Evolutionary conservation across 2,888 invertebrate genomes (phyloP).

Genomic region (Drosophila pegasa): DNA sequence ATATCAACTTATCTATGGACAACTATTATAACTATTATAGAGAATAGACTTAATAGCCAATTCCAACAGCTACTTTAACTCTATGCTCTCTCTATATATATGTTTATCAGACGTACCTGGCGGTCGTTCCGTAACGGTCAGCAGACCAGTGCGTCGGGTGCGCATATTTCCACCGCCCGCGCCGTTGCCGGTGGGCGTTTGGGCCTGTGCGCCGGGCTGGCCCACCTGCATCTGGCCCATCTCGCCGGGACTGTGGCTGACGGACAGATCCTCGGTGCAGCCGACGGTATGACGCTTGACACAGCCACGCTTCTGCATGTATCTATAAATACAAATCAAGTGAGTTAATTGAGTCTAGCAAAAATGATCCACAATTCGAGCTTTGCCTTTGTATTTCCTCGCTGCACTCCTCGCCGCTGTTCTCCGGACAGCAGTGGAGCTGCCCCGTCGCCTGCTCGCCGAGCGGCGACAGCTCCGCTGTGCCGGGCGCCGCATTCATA

Average conservation of each 20-base stretch:
- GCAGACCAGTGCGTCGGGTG: constrained; percentile 92
- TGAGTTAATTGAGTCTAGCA: background rate
- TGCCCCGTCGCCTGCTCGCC: constrained; percentile 65
- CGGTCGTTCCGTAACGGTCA: constrained; percentile 94
- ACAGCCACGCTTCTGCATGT: constrained; percentile 91
- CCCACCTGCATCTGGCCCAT: constrained; percentile 47
- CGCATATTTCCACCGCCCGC: constrained; percentile 85
- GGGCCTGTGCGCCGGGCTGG: constrained; percentile 45
- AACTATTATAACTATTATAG: no score
- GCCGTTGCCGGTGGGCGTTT: constrained; percentile 58
- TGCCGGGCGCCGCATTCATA: constrained; percentile 48
- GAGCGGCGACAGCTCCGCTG: constrained; percentile 59
- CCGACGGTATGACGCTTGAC: constrained; percentile 92
- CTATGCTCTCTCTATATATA: background rate
- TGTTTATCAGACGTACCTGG: constrained; percentile 88
- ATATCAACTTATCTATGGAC: background rate
- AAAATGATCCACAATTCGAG: rapidly evolving
- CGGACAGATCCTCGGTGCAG: constrained; percentile 88
- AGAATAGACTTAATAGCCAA: background rate
- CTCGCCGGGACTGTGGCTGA: constrained; percentile 64
- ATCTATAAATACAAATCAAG: constrained; percentile 85
- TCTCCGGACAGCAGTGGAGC: constrained; percentile 62
- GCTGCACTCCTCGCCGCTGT: constrained; percentile 81
- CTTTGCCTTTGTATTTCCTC: constrained; percentile 84
- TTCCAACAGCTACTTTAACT: background rate